Evolutionary conservation across 2,888 invertebrate genomes (phyloP), one percentile per base, ranked within the genome.

Genomic region (Lepetodrilus schrolli): DNA sequence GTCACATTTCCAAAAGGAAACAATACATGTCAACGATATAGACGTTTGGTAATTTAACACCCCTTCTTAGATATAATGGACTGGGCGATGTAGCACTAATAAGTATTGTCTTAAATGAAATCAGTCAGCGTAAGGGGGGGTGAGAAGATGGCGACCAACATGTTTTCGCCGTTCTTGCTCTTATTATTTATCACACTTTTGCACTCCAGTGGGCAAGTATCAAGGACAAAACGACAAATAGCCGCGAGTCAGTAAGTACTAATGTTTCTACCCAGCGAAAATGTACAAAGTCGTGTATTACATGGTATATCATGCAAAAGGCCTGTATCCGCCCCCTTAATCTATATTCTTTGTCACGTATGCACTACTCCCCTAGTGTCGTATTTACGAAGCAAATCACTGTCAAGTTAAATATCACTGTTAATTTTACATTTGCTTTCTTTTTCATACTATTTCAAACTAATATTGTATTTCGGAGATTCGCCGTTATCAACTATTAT

Each of bases 241-340:
- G 78, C 82, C 47, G 80, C 80, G 4, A 83, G 83, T 58, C 79
- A 82, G 84, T 85, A 74, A 84, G 85, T 83, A 70, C 20, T 48
- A 17, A 8, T 48, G 21, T 37, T 74, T 21, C 5, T 38, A 66
- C 66, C 38, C 37, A 13, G 30, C 73, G 21, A 71, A 48, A 13
- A 38, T 20, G 10, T 37, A 21, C 2, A 2, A 66, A 51, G n/a
- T 23, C 30, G 30, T 20, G 8, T 36, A 21, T 66, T 30, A 37
- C 17, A 38, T 4, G 7, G 2, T 7, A 17, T 23, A 36, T 66
- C 38, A 23, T n/a, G 23, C 2, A 30, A 34, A 58, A 34, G 26
- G 43, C 43, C 13, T n/a, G n/a, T 10, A 43, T 43, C 23, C 58
- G 58, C 58, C 58, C 58, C 58, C 50, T 30, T 58, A 8, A 13